A percentile compares a stretch with the other conserved stretches of the same genome.
Conservation (phyloP, 2,888 invertebrate species). For the Stenurella melanura region DNA sequence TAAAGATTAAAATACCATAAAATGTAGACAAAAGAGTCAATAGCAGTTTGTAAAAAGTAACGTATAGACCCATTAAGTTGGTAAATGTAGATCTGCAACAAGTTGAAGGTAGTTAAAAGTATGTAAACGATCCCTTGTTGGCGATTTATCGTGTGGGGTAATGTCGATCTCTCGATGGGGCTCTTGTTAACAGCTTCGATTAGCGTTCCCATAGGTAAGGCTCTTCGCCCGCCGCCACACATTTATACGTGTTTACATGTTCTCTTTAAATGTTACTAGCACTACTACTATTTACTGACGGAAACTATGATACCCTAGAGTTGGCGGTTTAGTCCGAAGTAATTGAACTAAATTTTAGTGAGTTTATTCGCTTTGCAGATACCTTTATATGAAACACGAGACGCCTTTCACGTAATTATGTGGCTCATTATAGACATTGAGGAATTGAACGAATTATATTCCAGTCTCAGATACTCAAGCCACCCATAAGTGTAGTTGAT, state of each 20-base stretch:
- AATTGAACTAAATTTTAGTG: slow-evolving; percentile 5
- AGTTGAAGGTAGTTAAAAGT: slow-evolving; percentile 51
- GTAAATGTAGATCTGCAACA: slow-evolving; percentile 61
- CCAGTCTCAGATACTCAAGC: no score
- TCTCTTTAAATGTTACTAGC: slow-evolving; percentile 55
- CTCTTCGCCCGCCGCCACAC: slow-evolving; percentile 53
- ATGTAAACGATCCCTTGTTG: slow-evolving; percentile 58
- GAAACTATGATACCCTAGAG: slow-evolving; percentile 30
- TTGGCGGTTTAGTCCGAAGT: slow-evolving; percentile 13
- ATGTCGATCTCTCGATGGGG: slow-evolving; percentile 55
- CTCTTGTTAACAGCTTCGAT: slow-evolving; percentile 57
- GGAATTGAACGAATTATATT: not conserved
- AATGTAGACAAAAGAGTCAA: slow-evolving; percentile 59
- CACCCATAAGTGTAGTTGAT: no score
- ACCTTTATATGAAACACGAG: not conserved
- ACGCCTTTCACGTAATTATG: not conserved
- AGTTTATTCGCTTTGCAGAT: slow-evolving; percentile 20
- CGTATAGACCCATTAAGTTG: slow-evolving; percentile 61
- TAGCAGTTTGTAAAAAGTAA: slow-evolving; percentile 62
- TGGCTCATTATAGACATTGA: not conserved
- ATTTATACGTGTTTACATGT: slow-evolving; percentile 57
- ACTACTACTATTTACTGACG: slow-evolving; percentile 27
- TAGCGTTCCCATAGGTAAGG: slow-evolving; percentile 60
- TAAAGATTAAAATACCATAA: slow-evolving; percentile 61
- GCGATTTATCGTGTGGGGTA: slow-evolving; percentile 63